Base-by-base conservation (phyloP, 2,797 vertebrate species). In the Pristis pectinata region DNA sequence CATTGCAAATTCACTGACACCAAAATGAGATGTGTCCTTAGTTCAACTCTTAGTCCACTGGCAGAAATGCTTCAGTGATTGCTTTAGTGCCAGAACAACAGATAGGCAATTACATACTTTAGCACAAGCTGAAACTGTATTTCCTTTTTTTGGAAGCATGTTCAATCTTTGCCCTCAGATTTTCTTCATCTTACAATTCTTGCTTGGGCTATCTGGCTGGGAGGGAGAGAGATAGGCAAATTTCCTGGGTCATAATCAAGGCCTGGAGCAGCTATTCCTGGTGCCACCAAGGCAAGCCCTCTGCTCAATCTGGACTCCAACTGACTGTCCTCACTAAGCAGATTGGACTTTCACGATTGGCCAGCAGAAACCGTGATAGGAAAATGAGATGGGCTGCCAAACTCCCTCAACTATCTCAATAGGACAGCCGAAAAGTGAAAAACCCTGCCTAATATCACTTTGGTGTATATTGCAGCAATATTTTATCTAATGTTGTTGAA, bases 1-100 rank as follows among this genome's bases (percentile, higher is more conserved):
- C 67, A 93, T 53, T 93, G 92, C 92, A 93, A 93, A 74, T 74
- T 53, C 70, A 93, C 92, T 53, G 41, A 34, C 70, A 93, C 10
- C 67, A 74, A 53, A 41, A 72, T 30, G 37, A 19, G 30, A 93
- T 74, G 41, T 93, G 44, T 49, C 67, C 91, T 93, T 34, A 93
- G 67, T 34, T 93, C 41, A 93, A 93, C 92, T 74, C 67, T 74
- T 37, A 44, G 30, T 72, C n/a, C n/a, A 37, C 27, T 91, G n/a
- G 87, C 70, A 72, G 92, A 74, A 5, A 72, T 93, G 30, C 7
- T 24, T 93, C 19, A 24, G 6, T 92, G 37, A 70, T 10, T 44
- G 37, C 61, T 92, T 93, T 89, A 93, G 44, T 74, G 15, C 89
- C 89, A 92, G 3, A 17, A 49, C 37, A 72, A 53, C 1, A 49